Percentiles rank a stretch among this genome's conserved stretches.
phyloP scores from a whole-genome alignment of 2,113 vertebrate genomes.

The Marcusenius ussheri region DNA sequence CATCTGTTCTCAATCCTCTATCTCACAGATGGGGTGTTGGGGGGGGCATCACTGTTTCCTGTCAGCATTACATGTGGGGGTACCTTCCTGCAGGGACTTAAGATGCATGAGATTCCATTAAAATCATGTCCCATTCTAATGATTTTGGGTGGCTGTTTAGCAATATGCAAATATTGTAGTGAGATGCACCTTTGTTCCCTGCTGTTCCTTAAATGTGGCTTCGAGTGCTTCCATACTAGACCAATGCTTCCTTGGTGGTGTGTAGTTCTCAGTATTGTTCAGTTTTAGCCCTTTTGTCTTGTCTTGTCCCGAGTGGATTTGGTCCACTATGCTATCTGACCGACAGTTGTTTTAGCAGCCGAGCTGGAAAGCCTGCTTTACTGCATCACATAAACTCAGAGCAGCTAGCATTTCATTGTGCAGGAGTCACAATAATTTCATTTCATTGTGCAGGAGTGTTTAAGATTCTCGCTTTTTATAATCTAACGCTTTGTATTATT shows the following conservation, averaged over 20 bases:
- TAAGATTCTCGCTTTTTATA: not conserved
- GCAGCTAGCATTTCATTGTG: not conserved
- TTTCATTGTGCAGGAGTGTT: not conserved
- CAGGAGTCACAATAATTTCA: too few species aligned
- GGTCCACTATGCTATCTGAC: not conserved
- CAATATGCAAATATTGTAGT: not conserved
- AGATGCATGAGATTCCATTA: conserved; percentile 2
- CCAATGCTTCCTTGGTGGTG: not conserved
- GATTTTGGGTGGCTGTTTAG: not conserved
- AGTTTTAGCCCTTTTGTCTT: not conserved
- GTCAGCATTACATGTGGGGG: not conserved
- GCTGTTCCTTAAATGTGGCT: not conserved
- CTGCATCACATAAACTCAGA: not conserved
- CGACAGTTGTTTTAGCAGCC: not conserved
- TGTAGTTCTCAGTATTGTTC: not conserved
- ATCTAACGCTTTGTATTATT: not conserved
- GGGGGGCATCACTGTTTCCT: conserved; percentile 4
- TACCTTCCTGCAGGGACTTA: not conserved
- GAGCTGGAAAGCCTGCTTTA: not conserved
- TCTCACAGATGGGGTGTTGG: conserved; percentile 3
- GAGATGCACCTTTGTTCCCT: not conserved
- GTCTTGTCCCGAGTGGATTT: not conserved
- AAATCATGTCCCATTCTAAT: not conserved
- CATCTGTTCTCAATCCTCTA: not conserved
- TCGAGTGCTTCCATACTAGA: not conserved